Evolutionary conservation across 2,888 invertebrate genomes (phyloP).

Genomic region (Drosophila peninsularis): DNA sequence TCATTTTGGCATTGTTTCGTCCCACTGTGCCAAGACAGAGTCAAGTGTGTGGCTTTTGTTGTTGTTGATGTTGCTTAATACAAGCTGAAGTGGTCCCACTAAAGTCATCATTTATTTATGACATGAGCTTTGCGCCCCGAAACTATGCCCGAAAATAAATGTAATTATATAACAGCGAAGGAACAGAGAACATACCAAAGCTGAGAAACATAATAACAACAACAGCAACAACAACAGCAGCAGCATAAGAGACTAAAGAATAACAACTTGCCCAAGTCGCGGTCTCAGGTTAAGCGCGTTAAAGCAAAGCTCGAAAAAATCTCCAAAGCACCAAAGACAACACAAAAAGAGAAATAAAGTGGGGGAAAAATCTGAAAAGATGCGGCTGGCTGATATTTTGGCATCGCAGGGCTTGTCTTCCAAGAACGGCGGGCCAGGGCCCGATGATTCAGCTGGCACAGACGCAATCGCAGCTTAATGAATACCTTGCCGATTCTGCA

Average conservation of each 20-base stretch:
- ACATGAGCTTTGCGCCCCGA: conserved; percentile 70
- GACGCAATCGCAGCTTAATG: conserved; percentile 68
- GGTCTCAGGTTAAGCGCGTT: conserved; percentile 48
- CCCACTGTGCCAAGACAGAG: conserved; percentile 39
- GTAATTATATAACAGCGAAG: conserved; percentile 73
- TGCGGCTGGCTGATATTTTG: conserved; percentile 72
- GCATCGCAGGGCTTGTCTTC: conserved; percentile 59
- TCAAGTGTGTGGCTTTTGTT: conserved; percentile 48
- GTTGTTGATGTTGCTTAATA: conserved; percentile 29
- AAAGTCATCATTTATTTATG: conserved; percentile 79
- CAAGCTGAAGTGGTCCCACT: conserved; percentile 40
- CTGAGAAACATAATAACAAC: conserved; percentile 34
- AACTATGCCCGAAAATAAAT: conserved; percentile 67
- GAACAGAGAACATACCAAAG: conserved; percentile 30
- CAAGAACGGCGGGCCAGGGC: conserved; percentile 59
- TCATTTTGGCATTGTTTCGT: conserved; percentile 19
- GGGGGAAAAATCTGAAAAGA: conserved; percentile 61
- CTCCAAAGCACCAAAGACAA: conserved; percentile 29
- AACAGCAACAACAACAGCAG: conserved; percentile 15
- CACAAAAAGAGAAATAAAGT: conserved; percentile 15
- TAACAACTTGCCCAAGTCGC: conserved; percentile 45
- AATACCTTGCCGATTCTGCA: conserved; percentile 77
- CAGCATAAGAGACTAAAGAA: conserved; percentile 36
- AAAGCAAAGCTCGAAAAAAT: conserved; percentile 34
- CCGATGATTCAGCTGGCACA: conserved; percentile 66